Evolutionary conservation across 2,113 vertebrate genomes (phyloP), one percentile per base, ranked within the genome.

Genomic region (Montifringilla adamsi): DNA sequence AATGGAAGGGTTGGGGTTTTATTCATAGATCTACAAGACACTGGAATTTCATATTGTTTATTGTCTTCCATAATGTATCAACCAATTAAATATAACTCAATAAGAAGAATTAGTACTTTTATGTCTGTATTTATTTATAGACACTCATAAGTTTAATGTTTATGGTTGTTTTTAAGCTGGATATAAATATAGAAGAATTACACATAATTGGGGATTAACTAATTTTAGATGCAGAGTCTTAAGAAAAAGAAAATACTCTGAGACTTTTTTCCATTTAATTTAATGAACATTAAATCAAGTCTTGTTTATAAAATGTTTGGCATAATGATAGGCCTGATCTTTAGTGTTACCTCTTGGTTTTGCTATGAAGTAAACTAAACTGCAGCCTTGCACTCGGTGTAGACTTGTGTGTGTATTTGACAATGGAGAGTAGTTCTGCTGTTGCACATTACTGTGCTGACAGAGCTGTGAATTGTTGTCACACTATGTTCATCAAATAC

Each of bases 241-340:
- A 46, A 68, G 59, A 55, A 88, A 64, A 88, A 60, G 35, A 85
- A 70, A n/a, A 59, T 11, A 50, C 11, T 56, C 26, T 37, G 43
- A 59, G 52, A n/a, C 44, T 17, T 83, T 66, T 82, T 72, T 20
- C 58, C 15, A 33, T 76, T 84, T n/a, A 79, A 39, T 85, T 89
- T 39, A 64, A 41, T 87, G 53, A 87, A 23, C 49, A 69, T 84
- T 91, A 72, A 75, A 82, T 85, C 74, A 93, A 91, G 44, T 69
- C 66, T 89, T 95, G 58, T 91, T 97, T 91, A 47, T 87, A 33
- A n/a, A 90, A 15, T 26, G 21, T 82, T 85, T 87, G 87, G 39
- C 67, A 43, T 91, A 73, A 76, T 66, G 46, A 64, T 60, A 66
- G 49, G n/a, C 41, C 70, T 87, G 84, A 91, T 96, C 84, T 92